Conservation (phyloP, 2,113 vertebrate genomes). For the Sapayoa aenigma region DNA sequence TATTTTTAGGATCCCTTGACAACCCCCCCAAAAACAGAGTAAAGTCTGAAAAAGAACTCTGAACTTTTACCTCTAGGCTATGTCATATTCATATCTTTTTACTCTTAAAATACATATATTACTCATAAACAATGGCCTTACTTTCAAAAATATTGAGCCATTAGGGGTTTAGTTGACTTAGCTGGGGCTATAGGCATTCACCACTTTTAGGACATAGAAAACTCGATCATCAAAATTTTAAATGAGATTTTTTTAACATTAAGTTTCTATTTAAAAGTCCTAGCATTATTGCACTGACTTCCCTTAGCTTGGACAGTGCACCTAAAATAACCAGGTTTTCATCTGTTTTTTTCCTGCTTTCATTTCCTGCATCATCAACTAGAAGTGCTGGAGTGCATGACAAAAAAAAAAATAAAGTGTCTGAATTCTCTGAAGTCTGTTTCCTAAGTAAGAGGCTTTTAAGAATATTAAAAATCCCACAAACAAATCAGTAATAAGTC, state of each 20-base stretch:
- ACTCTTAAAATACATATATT: background rate
- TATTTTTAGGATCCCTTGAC: background rate
- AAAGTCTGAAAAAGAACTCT: background rate
- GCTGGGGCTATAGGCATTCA: background rate
- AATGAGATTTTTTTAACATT: background rate
- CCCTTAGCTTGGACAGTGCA: background rate
- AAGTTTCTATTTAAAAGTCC: background rate
- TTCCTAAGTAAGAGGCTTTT: background rate
- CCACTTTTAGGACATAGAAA: background rate
- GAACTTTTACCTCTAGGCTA: background rate
- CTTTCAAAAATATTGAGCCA: background rate
- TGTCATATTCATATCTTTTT: background rate
- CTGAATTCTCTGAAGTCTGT: background rate
- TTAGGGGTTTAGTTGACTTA: background rate
- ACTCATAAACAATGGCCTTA: background rate
- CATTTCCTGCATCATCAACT: background rate
- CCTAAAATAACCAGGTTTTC: background rate
- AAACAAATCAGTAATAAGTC: background rate
- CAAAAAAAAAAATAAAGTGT: conserved; percentile 12
- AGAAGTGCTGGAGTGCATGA: conserved; percentile 45
- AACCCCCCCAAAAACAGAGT: background rate
- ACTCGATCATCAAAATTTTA: background rate
- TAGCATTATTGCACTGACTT: conserved; percentile 8
- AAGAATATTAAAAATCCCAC: conserved; percentile 7
- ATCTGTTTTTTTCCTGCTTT: background rate